A percentile compares a stretch with the other conserved stretches of the same genome.
These are phyloP conservation scores for Epinephelus lanceolatus DNA, from an alignment of 2,113 vertebrate genomes.

Conservation along the genomic window DNA sequence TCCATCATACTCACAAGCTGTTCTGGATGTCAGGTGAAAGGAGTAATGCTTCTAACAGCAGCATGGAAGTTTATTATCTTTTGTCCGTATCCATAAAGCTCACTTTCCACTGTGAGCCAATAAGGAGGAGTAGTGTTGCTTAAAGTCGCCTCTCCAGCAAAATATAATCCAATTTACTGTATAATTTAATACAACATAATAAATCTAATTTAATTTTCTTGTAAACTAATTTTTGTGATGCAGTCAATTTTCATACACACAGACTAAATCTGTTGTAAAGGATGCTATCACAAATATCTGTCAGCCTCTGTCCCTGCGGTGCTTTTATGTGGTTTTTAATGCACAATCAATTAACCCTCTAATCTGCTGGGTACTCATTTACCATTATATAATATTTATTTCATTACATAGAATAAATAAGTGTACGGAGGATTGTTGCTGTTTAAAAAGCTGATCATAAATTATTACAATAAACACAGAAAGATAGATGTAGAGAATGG, in stretches of 20 bases:
- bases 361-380: neutral
- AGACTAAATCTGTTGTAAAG: neutral
- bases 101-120: neutral
- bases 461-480: neutral
- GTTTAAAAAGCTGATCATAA: neutral
- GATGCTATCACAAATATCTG: neutral
- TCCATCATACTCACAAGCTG: constrained; percentile 95
- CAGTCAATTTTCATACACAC: neutral
- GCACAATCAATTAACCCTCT: neutral
- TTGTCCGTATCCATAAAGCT: neutral
- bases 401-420: neutral
- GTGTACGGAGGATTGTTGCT: neutral
- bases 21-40: constrained; percentile 92
- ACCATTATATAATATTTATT: neutral
- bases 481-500: neutral
- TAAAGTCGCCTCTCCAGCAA: neutral
- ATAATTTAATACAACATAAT: neutral
- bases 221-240: neutral
- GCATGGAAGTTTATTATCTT: neutral
- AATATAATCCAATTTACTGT: constrained; percentile 1
- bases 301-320: neutral
- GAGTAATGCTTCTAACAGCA: neutral
- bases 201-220: neutral
- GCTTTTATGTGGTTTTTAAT: constrained; percentile 10
- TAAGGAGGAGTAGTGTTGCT: neutral